Base-by-base conservation (phyloP, 2,113 vertebrate genomes). In the Dicaeum eximium region DNA sequence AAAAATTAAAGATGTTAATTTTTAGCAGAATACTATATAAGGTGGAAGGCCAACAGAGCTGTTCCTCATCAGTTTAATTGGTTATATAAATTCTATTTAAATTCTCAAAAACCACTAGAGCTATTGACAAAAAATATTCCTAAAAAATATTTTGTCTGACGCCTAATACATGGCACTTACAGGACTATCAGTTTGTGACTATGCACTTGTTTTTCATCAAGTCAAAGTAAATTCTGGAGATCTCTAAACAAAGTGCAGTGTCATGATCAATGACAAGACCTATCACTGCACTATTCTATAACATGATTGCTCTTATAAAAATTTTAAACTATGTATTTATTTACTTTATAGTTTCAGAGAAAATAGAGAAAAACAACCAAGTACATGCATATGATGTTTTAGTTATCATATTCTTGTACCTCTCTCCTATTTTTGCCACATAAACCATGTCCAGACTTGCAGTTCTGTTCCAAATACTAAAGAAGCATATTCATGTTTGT, bases 341-440 rank as follows among this genome's bases (percentile, higher is more conserved):
- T 80, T 66, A n/a, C 15, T 65, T 78, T 40, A n/a, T 5, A 3
- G 2, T 53, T 74, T 23, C 53, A 42, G 38, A 71, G 11, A 33
- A 82, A 92, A 79, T 15, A 20, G 21, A 54, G 17, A 47, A 75
- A 78, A 85, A 9, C 6, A 61, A 4, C 9, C 31, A 4, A 48
- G 4, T 28, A n/a, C 5, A 45, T 54, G 22, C 3, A 27, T 57
- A 28, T 44, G n/a, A 2, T 30, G 17, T 56, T 62, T 71, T 40
- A 58, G 15, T 11, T 67, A 7, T 20, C 14, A 47, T 18, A 5
- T 47, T 15, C 15, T 33, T 80, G 10, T 10, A 56, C 8, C 4
- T n/a, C 7, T 10, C 2, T 2, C 18, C 0, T 4, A n/a, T 62
- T 85, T 81, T 38, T 72, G 25, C 5, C 13, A 23, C 15, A 45